Conservation (phyloP, 2,113 vertebrate species). For the Scortum barcoo region DNA sequence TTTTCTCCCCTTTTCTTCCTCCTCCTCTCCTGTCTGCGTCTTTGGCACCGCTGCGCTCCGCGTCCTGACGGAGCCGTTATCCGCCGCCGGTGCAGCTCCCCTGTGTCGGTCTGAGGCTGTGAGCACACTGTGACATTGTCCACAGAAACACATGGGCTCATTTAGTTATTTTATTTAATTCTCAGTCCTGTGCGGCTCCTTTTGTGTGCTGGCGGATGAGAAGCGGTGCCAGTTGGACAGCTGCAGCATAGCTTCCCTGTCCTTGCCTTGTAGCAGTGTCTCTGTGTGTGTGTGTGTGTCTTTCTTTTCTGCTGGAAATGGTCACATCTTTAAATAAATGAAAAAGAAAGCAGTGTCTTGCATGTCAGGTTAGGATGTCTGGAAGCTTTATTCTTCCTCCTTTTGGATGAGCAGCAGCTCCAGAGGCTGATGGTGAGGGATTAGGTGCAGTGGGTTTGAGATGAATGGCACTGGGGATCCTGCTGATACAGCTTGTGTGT, state of each 20-base stretch:
- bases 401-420: background rate
- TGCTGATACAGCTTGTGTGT: slow-evolving; percentile 59
- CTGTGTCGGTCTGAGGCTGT: background rate
- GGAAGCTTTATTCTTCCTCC: background rate
- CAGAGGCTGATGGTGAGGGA: slow-evolving; percentile 36
- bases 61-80: background rate
- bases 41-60: background rate
- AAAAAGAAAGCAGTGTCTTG: background rate
- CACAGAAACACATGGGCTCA: slow-evolving; percentile 14
- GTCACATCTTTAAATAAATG: slow-evolving; percentile 30
- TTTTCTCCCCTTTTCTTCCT: too few species aligned
- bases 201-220: slow-evolving; percentile 75
- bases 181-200: slow-evolving; percentile 47
- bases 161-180: too few species aligned
- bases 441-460: slow-evolving; percentile 50
- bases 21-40: background rate
- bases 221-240: slow-evolving; percentile 65
- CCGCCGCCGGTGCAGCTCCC: background rate
- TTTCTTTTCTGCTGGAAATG: slow-evolving; percentile 29
- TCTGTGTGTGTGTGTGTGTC: background rate
- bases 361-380: background rate
- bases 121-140: slow-evolving; percentile 36
- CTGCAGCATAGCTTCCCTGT: slow-evolving; percentile 70
- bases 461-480: slow-evolving; percentile 46
- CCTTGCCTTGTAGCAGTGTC: slow-evolving; percentile 38